These are phyloP conservation scores for Chaetodon trifasciatus DNA, from an alignment of 2,797 vertebrate species.

Conservation along the genomic window DNA sequence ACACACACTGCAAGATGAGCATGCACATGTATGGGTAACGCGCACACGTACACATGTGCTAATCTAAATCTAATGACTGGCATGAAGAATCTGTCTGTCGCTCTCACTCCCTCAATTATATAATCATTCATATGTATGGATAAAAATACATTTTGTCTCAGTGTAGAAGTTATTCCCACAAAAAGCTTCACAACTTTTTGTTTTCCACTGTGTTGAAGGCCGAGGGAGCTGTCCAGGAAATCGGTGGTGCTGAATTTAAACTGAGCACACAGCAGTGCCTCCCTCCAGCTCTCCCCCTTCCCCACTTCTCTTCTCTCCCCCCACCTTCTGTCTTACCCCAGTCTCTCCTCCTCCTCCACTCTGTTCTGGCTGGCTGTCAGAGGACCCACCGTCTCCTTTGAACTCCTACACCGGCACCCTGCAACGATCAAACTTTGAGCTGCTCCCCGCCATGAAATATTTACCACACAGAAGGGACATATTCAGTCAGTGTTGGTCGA, in stretches of 20 bases:
- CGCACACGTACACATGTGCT: constrained; percentile 24
- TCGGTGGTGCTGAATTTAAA: constrained; percentile 77
- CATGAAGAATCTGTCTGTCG: constrained; percentile 23
- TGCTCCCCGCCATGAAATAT: constrained; percentile 83
- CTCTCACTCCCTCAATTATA: constrained; percentile 14
- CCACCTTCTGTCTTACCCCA: constrained; percentile 47
- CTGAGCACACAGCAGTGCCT: constrained; percentile 44
- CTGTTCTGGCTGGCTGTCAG: constrained; percentile 77
- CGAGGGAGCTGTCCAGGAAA: constrained; percentile 77
- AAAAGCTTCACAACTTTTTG: constrained; percentile 25
- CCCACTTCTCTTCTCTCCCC: constrained; percentile 29
- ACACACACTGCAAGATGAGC: constrained; percentile 29
- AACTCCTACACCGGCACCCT: constrained; percentile 81
- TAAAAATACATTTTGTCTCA: constrained; percentile 24
- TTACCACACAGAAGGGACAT: constrained; percentile 80
- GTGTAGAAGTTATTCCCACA: background rate
- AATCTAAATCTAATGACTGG: constrained; percentile 42
- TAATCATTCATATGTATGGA: constrained; percentile 12
- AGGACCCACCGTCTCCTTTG: constrained; percentile 80
- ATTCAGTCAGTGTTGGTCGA: constrained; percentile 73
- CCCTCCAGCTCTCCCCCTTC: constrained; percentile 14
- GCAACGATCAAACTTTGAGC: constrained; percentile 81
- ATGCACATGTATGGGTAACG: constrained; percentile 16
- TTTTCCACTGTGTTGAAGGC: constrained; percentile 49
- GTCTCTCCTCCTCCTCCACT: constrained; percentile 55